Conservation (phyloP, 2,797 vertebrate genomes). For the Sebastes nivosus region DNA sequence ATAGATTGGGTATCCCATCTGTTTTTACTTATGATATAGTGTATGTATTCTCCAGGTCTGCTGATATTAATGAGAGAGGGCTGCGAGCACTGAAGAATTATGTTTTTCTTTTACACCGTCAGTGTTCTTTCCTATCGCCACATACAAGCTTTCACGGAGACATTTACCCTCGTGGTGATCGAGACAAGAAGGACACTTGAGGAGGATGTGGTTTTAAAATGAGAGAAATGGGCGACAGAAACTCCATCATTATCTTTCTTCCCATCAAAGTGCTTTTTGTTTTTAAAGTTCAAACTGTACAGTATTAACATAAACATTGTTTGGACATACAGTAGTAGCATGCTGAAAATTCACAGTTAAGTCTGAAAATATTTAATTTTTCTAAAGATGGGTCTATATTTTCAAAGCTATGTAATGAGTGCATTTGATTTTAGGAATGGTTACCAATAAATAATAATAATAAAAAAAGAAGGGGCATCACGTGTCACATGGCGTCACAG, state of each 20-base stretch:
- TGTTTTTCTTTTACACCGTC: background rate
- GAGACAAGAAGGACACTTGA: constrained; percentile 75
- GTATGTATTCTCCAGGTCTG: background rate
- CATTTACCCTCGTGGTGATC: constrained; percentile 22
- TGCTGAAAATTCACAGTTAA: constrained; percentile 71
- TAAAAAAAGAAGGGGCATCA: constrained; percentile 26
- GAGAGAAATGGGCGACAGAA: constrained; percentile 50
- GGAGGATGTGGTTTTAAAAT: constrained; percentile 54
- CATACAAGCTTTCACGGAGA: background rate
- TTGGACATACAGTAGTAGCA: constrained; percentile 64
- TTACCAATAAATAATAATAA: constrained; percentile 28
- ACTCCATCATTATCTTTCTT: constrained; percentile 45
- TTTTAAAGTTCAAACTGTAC: constrained; percentile 63
- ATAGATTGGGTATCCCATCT: constrained; percentile 1
- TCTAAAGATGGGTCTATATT: constrained; percentile 50
- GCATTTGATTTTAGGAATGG: constrained; percentile 19
- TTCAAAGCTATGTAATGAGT: constrained; percentile 33
- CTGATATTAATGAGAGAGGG: constrained; percentile 14
- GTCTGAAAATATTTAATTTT: constrained; percentile 54
- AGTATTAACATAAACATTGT: constrained; percentile 64
- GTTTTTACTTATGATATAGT: constrained; percentile 1
- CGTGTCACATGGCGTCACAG: constrained; percentile 65
- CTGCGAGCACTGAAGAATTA: background rate
- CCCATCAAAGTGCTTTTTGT: constrained; percentile 76
- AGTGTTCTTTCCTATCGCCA: background rate